Conservation (phyloP, 2,888 invertebrate species). For the Poecilobothrus nobilitatus region DNA sequence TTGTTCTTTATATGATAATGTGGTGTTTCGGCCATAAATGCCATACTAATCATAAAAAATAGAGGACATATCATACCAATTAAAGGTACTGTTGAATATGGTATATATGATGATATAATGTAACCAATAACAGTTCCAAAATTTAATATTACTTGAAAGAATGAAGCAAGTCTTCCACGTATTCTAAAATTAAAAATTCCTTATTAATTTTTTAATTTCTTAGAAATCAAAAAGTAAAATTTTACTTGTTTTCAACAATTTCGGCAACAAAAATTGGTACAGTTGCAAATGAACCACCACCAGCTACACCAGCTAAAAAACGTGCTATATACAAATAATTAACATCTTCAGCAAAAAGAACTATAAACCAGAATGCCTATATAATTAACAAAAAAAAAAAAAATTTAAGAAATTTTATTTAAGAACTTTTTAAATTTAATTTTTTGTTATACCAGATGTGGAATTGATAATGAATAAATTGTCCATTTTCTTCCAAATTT, state of each 20-base stretch:
- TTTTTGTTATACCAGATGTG: slow-evolving; percentile 21
- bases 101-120: slow-evolving; percentile 20
- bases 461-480: slow-evolving; percentile 20
- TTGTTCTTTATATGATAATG: slow-evolving; percentile 19
- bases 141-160: slow-evolving; percentile 19
- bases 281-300: slow-evolving; percentile 23
- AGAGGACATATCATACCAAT: slow-evolving; percentile 19
- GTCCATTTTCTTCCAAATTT: slow-evolving; percentile 21
- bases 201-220: too few relatives aligned
- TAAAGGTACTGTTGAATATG: slow-evolving; percentile 20
- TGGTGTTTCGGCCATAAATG: slow-evolving; percentile 23
- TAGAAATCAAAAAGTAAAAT: background rate
- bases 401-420: too few relatives aligned
- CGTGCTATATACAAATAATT: slow-evolving; percentile 21
- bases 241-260: slow-evolving; percentile 16
- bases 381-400: background rate
- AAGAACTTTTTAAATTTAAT: background rate
- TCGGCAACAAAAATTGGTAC: slow-evolving; percentile 24
- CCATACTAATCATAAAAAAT: slow-evolving; percentile 15
- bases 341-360: slow-evolving; percentile 19
- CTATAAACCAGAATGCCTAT: slow-evolving; percentile 22
- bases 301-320: slow-evolving; percentile 22
- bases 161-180: slow-evolving; percentile 21
- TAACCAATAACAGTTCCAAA: slow-evolving; percentile 22
- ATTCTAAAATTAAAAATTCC: slow-evolving; percentile 19